Evolutionary conservation across 2,888 invertebrate genomes (phyloP), one percentile per base, ranked within the genome.

Genomic region (Entomobrya multifasciata): DNA sequence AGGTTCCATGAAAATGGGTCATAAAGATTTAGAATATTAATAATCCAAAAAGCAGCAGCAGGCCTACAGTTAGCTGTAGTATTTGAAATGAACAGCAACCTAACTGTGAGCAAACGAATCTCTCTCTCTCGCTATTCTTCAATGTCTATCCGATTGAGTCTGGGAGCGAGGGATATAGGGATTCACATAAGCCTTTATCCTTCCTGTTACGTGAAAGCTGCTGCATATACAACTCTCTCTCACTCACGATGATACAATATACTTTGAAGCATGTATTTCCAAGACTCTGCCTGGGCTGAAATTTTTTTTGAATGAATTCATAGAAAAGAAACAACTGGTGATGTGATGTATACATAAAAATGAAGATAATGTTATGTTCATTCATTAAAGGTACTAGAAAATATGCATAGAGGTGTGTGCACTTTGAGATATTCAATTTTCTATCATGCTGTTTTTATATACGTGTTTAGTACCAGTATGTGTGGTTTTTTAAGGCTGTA

Each of bases 21-120:
- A 85, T 85, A 79, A 85, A 85, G 85, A 85, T 79, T 85, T 85
- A 85, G 85, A 85, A 85, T 85, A 85, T 85, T 85, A 85, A 85
- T 85, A 85, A 85, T 85, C 85, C 62, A 70, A 49, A 78, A 79
- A 79, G 65, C 60, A 77, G 74, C 74, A 52, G 27, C 30, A 74
- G 49, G 8, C 36, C 47, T 30, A 65, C 57, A n/a, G 74, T 52
- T 36, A 55, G 30, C n/a, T 74, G 13, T 5, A 41, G 52, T 10
- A 1, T 4, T 70, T n/a, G 67, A 13, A 22, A 10, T 10, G 44
- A 44, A 27, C 13, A 27, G 17, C 74, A 52, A 22, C 49, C 25
- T 47, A 47, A 70, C 47, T 70, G 25, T 70, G 70, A 70, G 70
- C 25, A 47, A 70, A 17, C 47, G 5, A 25, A 22, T 70, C 47